A percentile compares a stretch with the other conserved stretches of the same genome.
These are phyloP conservation scores for Atractosteus spatula DNA, from an alignment of 2,113 vertebrate genomes.

Conservation along the genomic window DNA sequence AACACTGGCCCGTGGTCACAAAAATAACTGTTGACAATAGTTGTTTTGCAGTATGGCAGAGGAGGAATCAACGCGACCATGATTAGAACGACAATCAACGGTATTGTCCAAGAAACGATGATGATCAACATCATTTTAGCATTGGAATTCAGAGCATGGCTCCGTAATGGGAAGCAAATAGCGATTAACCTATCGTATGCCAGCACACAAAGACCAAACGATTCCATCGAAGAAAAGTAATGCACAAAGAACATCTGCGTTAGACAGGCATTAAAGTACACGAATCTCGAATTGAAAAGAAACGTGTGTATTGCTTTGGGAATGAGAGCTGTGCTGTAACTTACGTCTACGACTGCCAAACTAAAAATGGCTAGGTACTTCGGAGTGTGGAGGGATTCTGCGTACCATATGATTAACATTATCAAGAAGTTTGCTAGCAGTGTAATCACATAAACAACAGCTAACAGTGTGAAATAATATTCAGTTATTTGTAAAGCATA, in stretches of 20 bases:
- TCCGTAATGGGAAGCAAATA: slow-evolving; percentile 21
- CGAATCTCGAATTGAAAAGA: slow-evolving; percentile 21
- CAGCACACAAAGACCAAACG: slow-evolving; percentile 23
- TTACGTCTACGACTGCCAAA: slow-evolving; percentile 23
- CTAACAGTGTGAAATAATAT: slow-evolving; percentile 24
- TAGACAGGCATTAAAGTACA: slow-evolving; percentile 21
- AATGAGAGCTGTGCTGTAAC: slow-evolving; percentile 21
- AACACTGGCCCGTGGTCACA: slow-evolving; percentile 29
- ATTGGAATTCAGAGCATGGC: slow-evolving; percentile 12
- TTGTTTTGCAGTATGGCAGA: slow-evolving; percentile 21
- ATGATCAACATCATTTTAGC: slow-evolving; percentile 23
- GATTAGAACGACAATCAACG: slow-evolving; percentile 16
- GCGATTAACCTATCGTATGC: slow-evolving; percentile 24
- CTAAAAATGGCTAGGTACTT: slow-evolving; percentile 27
- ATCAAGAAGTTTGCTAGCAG: slow-evolving; percentile 18
- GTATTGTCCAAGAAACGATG: slow-evolving; percentile 16
- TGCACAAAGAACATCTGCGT: slow-evolving; percentile 24
- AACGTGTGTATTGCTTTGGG: slow-evolving; percentile 25
- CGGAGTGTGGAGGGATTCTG: slow-evolving; percentile 19
- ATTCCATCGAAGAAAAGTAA: slow-evolving; percentile 24
- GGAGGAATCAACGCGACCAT: slow-evolving; percentile 19
- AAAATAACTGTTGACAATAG: slow-evolving; percentile 27
- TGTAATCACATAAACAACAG: slow-evolving; percentile 23
- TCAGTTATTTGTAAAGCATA: slow-evolving; percentile 13
- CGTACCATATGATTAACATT: slow-evolving; percentile 20